phyloP scores from a whole-genome alignment of 2,888 invertebrate genomes.

The Limenitis camilla region DNA sequence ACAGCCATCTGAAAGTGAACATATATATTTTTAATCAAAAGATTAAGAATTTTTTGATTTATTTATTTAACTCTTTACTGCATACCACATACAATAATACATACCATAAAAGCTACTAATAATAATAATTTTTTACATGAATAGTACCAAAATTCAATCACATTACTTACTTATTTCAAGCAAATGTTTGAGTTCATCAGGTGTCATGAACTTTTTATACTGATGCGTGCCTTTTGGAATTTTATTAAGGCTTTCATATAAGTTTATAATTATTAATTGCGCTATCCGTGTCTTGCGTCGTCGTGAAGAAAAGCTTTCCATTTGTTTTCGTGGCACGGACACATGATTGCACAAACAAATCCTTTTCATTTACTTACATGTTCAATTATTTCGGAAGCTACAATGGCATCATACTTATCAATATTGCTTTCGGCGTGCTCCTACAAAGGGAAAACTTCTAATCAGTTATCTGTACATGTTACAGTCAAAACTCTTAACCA shows the following conservation, averaged over 20 bases:
- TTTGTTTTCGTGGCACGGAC: conserved; percentile 78
- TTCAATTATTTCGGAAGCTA: conserved; percentile 93
- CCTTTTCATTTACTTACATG: conserved; percentile 86
- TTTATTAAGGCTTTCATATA: conserved; percentile 84
- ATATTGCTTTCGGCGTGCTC: conserved; percentile 52
- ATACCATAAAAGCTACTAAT: no score
- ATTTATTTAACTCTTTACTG: no score
- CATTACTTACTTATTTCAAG: conserved; percentile 80
- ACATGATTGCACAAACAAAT: conserved; percentile 80
- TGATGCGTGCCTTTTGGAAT: conserved; percentile 93
- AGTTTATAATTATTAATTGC: conserved; percentile 78
- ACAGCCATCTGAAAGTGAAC: conserved; percentile 77
- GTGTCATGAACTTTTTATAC: conserved; percentile 90
- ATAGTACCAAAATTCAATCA: conserved; percentile 11
- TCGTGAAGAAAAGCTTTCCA: conserved; percentile 81
- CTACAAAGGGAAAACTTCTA: conserved; percentile 45
- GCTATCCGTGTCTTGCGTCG: conserved; percentile 76
- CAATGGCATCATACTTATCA: conserved; percentile 82
- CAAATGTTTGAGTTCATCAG: conserved; percentile 81
- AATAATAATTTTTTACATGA: no score
- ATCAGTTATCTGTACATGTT: no score
- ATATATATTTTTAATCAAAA: no score
- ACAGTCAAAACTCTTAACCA: no score
- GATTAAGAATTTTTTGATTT: no score
- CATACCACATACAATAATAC: no score